Conservation (phyloP, 1,140 invertebrate species). For the Brachystomella parvula region DNA sequence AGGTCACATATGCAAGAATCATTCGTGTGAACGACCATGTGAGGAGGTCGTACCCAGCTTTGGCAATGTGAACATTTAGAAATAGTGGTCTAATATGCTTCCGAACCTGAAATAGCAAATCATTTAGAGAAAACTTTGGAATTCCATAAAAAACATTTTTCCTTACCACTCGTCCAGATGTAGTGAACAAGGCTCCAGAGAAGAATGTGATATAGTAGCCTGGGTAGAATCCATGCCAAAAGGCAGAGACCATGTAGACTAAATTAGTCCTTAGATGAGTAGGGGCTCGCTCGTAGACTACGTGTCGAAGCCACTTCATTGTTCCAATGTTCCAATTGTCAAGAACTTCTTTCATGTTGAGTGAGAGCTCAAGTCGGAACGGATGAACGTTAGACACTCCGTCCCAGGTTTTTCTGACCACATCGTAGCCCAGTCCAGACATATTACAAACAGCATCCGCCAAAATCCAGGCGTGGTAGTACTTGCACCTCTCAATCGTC, state of each 20-base stretch:
- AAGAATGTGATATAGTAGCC: slow-evolving; percentile 95
- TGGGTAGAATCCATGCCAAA: slow-evolving; percentile 79
- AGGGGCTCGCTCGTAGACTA: slow-evolving; percentile 72
- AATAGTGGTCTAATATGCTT: slow-evolving; percentile 68
- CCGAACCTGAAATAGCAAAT: slow-evolving; percentile 52
- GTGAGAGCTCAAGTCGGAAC: slow-evolving; percentile 72
- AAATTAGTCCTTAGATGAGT: slow-evolving; percentile 51
- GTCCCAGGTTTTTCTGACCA: slow-evolving; percentile 58
- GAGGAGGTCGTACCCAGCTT: slow-evolving; percentile 66
- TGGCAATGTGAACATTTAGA: slow-evolving; percentile 52
- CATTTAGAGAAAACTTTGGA: background rate
- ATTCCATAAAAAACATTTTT: slow-evolving; percentile 16
- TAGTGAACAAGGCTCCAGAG: slow-evolving; percentile 45
- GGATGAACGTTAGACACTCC: slow-evolving; percentile 84
- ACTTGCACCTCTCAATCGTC: slow-evolving; percentile 74
- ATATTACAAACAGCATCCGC: slow-evolving; percentile 91
- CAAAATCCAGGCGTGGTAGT: slow-evolving; percentile 93
- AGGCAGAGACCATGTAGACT: slow-evolving; percentile 79
- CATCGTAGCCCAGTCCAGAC: slow-evolving; percentile 71
- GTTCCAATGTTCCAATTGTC: slow-evolving; percentile 87
- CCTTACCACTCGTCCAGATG: slow-evolving; percentile 10
- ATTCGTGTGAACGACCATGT: slow-evolving; percentile 71
- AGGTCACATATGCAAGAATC: slow-evolving; percentile 73
- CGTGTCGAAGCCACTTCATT: slow-evolving; percentile 74
- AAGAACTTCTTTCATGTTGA: slow-evolving; percentile 71